Evolutionary conservation across 2,888 invertebrate species (phyloP), one percentile per base, ranked within the genome.

Genomic region (Acholoe squamosa): DNA sequence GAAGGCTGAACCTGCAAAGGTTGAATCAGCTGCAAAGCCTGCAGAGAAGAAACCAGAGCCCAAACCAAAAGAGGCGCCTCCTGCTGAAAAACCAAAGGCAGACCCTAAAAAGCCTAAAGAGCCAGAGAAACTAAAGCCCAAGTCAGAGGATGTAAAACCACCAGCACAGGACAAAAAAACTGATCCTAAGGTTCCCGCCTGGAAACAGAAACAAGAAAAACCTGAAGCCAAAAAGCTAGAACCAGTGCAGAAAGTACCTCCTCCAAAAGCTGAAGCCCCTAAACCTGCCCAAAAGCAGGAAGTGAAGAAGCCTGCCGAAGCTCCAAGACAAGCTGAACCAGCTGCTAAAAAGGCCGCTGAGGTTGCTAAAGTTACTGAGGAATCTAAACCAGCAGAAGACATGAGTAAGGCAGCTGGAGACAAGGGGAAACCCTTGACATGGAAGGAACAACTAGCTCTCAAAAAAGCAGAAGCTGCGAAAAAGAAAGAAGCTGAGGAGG

Each of bases 381-480:
- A 77, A 77, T 12, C 33, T 77, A 25, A 16, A 84, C 3, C 19
- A 43, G n/a, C 16, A 84, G 34, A 34, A 43, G 84, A 77, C 16
- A 25, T 34, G 31, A 77, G 25, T 19, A 77, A 77, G 31, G 19
- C 31, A 16, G 84, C 51, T 51, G 84, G 33, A 34, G 84, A 14
- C 22, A 84, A 84, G 28, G 33, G 33, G 34, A 34, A 77, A 77
- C 61, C 61, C n/a, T n/a, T n/a, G n/a, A 77, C 77, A n/a, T 77
- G 33, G 19, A 77, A n/a, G 19, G 34, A 77, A 43, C 43, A 77
- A 34, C 77, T 43, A 43, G 84, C 34, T 14, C n/a, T 34, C 43
- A 84, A 84, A 43, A 84, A 84, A 84, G 84, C 84, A 43, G 84
- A 84, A 84, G 84, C 84, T 51, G 84, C 43, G 5, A 84, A 84